These are phyloP conservation scores for Ormia ochracea DNA, from an alignment of 2,888 invertebrate genomes.

Conservation along the genomic window DNA sequence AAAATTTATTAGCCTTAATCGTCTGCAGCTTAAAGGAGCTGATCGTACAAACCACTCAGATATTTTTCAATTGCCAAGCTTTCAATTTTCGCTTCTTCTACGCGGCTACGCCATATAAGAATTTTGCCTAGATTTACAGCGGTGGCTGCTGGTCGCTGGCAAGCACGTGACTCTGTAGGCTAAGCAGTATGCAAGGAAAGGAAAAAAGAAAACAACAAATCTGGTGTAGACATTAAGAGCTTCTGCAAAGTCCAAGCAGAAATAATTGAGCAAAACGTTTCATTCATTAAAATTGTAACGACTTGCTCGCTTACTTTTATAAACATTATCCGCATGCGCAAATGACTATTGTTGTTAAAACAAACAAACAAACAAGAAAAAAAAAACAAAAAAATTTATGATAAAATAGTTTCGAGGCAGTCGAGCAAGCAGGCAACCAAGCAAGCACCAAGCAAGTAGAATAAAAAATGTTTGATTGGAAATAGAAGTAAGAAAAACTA, in stretches of 20 bases:
- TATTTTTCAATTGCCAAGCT: slow-evolving; percentile 40
- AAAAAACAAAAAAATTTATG: no score
- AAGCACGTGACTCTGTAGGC: slow-evolving; percentile 49
- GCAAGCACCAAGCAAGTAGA: neutral
- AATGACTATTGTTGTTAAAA: slow-evolving; percentile 8
- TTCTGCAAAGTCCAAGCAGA: neutral
- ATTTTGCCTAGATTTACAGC: slow-evolving; percentile 1
- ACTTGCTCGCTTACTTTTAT: slow-evolving; percentile 27
- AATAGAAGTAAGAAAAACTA: neutral
- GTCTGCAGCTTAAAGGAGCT: neutral
- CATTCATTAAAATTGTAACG: slow-evolving; percentile 53
- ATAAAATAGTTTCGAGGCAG: slow-evolving; percentile 21
- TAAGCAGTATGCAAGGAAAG: neutral
- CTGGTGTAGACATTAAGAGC: neutral
- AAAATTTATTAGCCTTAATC: slow-evolving; percentile 50
- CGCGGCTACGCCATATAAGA: neutral
- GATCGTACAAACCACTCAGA: neutral
- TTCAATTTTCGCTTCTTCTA: slow-evolving; percentile 19
- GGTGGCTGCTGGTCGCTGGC: neutral
- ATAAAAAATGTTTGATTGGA: neutral
- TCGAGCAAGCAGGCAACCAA: neutral
- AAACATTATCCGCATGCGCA: slow-evolving; percentile 25
- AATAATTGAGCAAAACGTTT: slow-evolving; percentile 45
- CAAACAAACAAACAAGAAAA: no score
- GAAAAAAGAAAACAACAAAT: neutral